Base-by-base conservation (phyloP, 2,888 invertebrate genomes). In the Tenodera sinensis region DNA sequence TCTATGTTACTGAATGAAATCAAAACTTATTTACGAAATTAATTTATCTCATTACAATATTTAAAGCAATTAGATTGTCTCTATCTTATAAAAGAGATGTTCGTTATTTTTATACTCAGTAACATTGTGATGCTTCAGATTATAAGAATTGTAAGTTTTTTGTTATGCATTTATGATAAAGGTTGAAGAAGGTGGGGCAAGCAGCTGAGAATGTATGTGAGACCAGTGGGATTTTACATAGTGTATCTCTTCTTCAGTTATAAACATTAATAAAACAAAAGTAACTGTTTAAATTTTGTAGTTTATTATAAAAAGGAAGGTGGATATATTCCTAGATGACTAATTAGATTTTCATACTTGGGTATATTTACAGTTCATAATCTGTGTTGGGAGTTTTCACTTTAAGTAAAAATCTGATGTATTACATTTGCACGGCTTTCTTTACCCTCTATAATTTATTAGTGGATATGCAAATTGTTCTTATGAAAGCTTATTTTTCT, bases 1-100 rank as follows among this genome's bases (percentile, higher is more conserved):
- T 98, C 98, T 1, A 96, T 99, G 95, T 94, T 99, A 88, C 95
- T 98, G 90, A 98, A 97, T 93, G 97, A 97, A 93, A 93, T 98
- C 84, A 96, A 95, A 93, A 92, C 92, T 91, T 92, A 92, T 91
- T 92, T 93, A 88, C 92, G 93, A 90, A 93, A 91, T 92, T 89
- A 90, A 89, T 47, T 71, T 71, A 71, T 71, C 54, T 71, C 54
- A 71, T 71, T 42, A 12, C 42, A 85, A 28, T 28, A 42, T 34
- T 82, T 27, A n/a, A 25, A 88, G 27, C 83, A 30, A 47, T 28
- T 30, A 83, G 82, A 34, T 88, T 88, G 47, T n/a, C n/a, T 89
- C 30, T 8, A 81, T 28, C 71, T 81, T 28, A 85, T 88, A 54
- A 27, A 54, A 28, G 85, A 28, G 81, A 28, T 85, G 71, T 28